Conservation (phyloP, 2,113 vertebrate genomes). For the Henicopernis longicauda region DNA sequence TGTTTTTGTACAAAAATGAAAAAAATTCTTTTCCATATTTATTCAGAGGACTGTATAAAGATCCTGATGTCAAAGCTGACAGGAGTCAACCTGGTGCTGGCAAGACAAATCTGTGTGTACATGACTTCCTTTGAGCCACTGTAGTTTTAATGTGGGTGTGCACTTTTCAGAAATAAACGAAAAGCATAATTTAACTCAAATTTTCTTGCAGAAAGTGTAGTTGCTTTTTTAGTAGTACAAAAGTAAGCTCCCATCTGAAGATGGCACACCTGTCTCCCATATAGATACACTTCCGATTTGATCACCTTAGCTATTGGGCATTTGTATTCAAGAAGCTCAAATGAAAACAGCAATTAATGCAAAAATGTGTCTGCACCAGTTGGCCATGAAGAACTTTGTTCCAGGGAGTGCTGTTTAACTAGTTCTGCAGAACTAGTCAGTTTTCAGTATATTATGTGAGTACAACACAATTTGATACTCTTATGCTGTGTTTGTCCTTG, state of each 20-base stretch:
- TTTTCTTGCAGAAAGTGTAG: neutral
- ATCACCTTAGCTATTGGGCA: neutral
- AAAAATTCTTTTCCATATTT: neutral
- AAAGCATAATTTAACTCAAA: neutral
- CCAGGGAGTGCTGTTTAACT: neutral
- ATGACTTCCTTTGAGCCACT: neutral
- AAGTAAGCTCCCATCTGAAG: neutral
- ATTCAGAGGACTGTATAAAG: neutral
- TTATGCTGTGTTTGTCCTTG: neutral
- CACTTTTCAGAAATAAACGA: neutral
- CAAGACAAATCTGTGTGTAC: neutral
- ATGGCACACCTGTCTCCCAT: neutral
- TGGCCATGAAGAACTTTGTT: neutral
- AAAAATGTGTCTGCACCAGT: neutral
- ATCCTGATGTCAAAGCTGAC: neutral
- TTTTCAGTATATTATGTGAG: neutral
- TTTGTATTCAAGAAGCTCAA: neutral
- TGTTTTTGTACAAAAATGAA: neutral
- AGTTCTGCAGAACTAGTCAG: neutral
- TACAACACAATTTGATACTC: neutral
- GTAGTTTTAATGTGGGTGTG: neutral
- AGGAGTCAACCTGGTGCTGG: neutral
- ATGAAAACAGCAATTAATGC: neutral
- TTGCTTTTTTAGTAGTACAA: neutral
- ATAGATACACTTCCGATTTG: neutral